Conservation (phyloP, 2,797 vertebrate genomes). For the Peromyscus eremicus region DNA sequence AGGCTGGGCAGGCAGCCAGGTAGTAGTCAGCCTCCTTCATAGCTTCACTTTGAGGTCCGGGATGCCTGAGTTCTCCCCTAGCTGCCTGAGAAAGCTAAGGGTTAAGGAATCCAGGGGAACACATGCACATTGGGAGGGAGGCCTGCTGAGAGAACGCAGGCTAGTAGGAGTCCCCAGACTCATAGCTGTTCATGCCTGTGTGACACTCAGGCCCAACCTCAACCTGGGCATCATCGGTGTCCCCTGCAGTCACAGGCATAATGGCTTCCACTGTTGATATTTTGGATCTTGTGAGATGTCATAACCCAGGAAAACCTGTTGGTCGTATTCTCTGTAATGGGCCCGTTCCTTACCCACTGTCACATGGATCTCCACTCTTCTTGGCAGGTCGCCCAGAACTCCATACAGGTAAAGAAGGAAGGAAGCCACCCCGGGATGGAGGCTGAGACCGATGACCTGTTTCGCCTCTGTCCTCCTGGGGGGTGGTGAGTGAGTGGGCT, state of each 20-base stretch:
- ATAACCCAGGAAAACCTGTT: neutral
- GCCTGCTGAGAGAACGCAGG: neutral
- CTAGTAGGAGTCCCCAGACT: neutral
- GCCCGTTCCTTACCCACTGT: neutral
- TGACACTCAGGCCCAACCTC: neutral
- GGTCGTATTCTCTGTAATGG: neutral
- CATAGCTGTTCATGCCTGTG: neutral
- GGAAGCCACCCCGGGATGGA: neutral
- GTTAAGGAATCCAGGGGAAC: neutral
- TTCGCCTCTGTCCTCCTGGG: neutral
- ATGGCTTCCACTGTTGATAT: neutral
- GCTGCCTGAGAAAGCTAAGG: neutral
- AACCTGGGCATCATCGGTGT: neutral
- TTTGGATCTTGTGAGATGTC: neutral
- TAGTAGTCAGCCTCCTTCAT: neutral
- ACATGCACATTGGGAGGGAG: neutral
- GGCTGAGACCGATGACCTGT: neutral
- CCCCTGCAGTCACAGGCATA: neutral
- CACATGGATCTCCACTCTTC: neutral
- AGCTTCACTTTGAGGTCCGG: slow-evolving; percentile 7
- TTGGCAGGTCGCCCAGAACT: neutral
- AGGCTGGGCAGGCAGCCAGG: neutral
- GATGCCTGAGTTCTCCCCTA: neutral
- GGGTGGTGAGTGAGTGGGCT: neutral
- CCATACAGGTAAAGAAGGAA: neutral